Percentiles rank a stretch among this genome's conserved stretches.
These are phyloP conservation scores for Ptychadena robeensis DNA, from an alignment of 2,797 vertebrate species.

Conservation along the genomic window DNA sequence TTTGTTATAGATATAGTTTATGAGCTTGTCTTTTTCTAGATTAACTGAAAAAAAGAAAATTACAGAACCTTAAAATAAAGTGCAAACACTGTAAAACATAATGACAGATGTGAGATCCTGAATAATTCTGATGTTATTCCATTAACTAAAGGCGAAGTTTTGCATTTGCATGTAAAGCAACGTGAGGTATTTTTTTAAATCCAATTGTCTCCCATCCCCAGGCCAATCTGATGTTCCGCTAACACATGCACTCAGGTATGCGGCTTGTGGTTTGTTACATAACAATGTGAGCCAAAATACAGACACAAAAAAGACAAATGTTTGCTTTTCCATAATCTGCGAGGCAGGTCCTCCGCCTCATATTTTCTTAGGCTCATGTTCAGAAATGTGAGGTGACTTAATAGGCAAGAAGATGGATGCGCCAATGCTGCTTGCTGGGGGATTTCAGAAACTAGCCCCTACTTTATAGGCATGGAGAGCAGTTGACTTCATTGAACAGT, in stretches of 20 bases:
- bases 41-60: neutral
- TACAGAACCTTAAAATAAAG: slow-evolving; percentile 15
- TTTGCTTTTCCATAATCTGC: slow-evolving; percentile 14
- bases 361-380: neutral
- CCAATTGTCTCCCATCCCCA: neutral
- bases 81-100: slow-evolving; percentile 41
- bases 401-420: neutral
- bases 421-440: neutral
- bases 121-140: slow-evolving; percentile 69
- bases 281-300: neutral
- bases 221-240: slow-evolving; percentile 9
- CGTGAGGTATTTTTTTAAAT: slow-evolving; percentile 75
- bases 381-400: neutral
- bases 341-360: neutral
- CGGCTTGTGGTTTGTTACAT: neutral
- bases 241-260: neutral
- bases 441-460: neutral
- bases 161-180: slow-evolving; percentile 75
- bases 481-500: neutral
- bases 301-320: neutral
- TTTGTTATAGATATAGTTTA: too few species aligned
- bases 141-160: slow-evolving; percentile 74
- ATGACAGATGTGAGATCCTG: slow-evolving; percentile 64
- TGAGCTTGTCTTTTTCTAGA: neutral
- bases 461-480: neutral